Evolutionary conservation across 1,140 invertebrate genomes (phyloP).

Genomic region (Ceratosolen fusciceps): DNA sequence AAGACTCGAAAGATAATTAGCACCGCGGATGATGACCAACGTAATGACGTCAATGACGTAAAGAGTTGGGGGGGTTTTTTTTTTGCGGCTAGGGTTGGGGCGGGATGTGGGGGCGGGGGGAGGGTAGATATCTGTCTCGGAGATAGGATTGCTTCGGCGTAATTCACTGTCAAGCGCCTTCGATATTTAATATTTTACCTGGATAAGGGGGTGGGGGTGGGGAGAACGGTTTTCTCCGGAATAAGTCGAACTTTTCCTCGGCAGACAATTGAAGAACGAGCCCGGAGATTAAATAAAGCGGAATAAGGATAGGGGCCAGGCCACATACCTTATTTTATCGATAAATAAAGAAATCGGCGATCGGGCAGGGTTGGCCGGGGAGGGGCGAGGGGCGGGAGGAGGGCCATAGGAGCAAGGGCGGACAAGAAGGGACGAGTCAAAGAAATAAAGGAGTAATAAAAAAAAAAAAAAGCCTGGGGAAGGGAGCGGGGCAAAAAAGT

Average conservation of each 20-base stretch:
- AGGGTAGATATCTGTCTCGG: too few species aligned
- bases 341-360: constrained; percentile 49
- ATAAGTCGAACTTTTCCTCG: neutral
- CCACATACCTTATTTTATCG: constrained; percentile 22
- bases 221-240: neutral
- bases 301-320: constrained; percentile 7
- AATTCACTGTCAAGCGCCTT: neutral
- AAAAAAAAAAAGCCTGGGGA: too few species aligned
- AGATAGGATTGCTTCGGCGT: neutral
- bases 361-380: neutral
- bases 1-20: too few species aligned
- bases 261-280: constrained; percentile 3
- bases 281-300: constrained; percentile 45
- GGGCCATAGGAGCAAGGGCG: neutral
- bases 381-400: too few species aligned
- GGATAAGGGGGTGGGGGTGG: too few species aligned
- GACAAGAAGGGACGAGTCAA: constrained; percentile 44
- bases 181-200: neutral
- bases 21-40: too few species aligned
- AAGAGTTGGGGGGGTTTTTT: too few species aligned
- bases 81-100: too few species aligned
- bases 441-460: constrained; percentile 49
- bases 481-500: too few species aligned
- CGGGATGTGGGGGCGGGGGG: too few species aligned
- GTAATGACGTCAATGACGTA: too few species aligned